phyloP scores from a whole-genome alignment of 1,140 invertebrate genomes.

The Drosophila grimshawi region DNA sequence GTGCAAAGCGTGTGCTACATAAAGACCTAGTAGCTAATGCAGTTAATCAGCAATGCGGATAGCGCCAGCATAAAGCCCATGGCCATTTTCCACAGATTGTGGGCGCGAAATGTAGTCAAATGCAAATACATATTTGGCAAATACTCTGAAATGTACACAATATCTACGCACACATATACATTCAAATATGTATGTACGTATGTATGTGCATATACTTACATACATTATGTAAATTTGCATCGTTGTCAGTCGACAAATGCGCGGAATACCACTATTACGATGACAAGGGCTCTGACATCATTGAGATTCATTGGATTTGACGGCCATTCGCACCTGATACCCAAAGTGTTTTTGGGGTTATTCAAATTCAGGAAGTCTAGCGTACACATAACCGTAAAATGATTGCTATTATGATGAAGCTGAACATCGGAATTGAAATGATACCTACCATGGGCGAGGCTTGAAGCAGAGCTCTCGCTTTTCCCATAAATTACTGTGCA shows the following conservation, averaged over 20 bases:
- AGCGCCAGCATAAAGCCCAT: slow-evolving; percentile 52
- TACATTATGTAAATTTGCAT: slow-evolving; percentile 71
- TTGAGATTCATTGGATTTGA: slow-evolving; percentile 78
- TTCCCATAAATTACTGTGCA: slow-evolving; percentile 45
- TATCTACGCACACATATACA: slow-evolving; percentile 16
- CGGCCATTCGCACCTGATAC: slow-evolving; percentile 75
- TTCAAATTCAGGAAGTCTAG: slow-evolving; percentile 65
- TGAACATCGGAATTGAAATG: slow-evolving; percentile 2
- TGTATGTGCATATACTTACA: slow-evolving; percentile 37
- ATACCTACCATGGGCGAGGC: neutral
- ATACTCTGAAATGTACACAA: slow-evolving; percentile 15
- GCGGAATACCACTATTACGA: slow-evolving; percentile 5
- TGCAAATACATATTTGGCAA: slow-evolving; percentile 23
- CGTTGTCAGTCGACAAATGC: slow-evolving; percentile 54
- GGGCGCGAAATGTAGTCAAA: slow-evolving; percentile 1
- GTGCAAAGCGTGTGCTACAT: slow-evolving; percentile 27
- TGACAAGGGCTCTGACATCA: slow-evolving; percentile 63
- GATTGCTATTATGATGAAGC: slow-evolving; percentile 46
- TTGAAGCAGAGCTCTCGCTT: neutral
- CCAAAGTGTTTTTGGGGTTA: slow-evolving; percentile 69
- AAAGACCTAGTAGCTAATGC: slow-evolving; percentile 63
- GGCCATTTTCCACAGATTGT: neutral
- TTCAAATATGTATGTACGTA: neutral
- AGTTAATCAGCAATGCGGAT: slow-evolving; percentile 66
- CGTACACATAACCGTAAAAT: slow-evolving; percentile 65